A percentile compares a stretch with the other conserved stretches of the same genome.
Conservation (phyloP, 2,888 invertebrate genomes). For the Glaucopsyche alexis region DNA sequence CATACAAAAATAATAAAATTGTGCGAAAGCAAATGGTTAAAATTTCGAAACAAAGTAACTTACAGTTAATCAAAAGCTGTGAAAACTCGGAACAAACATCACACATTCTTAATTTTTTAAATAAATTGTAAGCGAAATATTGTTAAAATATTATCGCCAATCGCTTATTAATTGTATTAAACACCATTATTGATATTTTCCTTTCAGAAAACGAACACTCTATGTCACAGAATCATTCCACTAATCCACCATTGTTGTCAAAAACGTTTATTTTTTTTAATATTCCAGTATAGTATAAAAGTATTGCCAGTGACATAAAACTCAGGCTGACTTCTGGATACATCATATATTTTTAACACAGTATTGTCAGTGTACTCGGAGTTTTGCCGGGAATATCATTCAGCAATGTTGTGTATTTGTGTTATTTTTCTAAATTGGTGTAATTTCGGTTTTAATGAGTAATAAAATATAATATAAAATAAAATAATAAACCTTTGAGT, state of each 20-base stretch:
- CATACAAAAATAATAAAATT: constrained; percentile 29
- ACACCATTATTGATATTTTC: constrained; percentile 77
- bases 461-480: too few relatives aligned
- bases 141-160: constrained; percentile 69
- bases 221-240: constrained; percentile 75
- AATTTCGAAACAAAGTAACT: constrained; percentile 77
- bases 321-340: too few relatives aligned
- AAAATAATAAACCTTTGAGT: too few relatives aligned
- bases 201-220: constrained; percentile 73
- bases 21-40: constrained; percentile 49
- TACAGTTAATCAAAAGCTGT: constrained; percentile 89
- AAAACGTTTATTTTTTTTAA: constrained; percentile 54
- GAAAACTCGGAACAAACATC: constrained; percentile 97
- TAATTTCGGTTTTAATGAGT: too few relatives aligned
- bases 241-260: constrained; percentile 78
- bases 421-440: too few relatives aligned
- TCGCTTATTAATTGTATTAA: constrained; percentile 59
- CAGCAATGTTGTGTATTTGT: too few relatives aligned
- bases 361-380: too few relatives aligned
- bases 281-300: too few relatives aligned
- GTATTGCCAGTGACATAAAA: too few relatives aligned
- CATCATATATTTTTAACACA: too few relatives aligned
- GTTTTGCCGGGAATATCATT: too few relatives aligned
- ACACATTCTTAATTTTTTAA: constrained; percentile 85
- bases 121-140: constrained; percentile 63